Conservation (phyloP, 2,888 invertebrate species). For the Andricus quercusramuli region DNA sequence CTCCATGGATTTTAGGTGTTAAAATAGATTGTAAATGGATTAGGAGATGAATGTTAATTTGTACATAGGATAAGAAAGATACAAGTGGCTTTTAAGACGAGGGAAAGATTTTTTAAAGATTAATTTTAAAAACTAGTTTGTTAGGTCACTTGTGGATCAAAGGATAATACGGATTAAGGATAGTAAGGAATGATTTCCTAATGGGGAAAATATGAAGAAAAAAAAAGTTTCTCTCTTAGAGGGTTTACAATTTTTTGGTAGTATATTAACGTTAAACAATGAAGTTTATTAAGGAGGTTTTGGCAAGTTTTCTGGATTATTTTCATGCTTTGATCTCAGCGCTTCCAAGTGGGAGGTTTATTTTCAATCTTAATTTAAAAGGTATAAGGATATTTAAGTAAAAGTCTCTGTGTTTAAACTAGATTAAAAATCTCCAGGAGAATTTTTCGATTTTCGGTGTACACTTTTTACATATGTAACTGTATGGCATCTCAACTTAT, state of each 20-base stretch:
- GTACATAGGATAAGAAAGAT: background rate
- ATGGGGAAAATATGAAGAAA: background rate
- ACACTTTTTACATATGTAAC: background rate
- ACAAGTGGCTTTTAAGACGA: background rate
- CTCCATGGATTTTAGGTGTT: background rate
- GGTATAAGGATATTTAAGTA: background rate
- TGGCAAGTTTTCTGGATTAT: background rate
- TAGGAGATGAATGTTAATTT: slow-evolving; percentile 13
- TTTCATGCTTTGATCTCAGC: slow-evolving; percentile 24
- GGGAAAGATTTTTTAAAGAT: background rate
- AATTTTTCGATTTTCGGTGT: too few relatives aligned
- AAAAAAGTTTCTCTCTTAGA: background rate
- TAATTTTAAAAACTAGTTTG: background rate
- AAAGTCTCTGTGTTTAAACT: background rate
- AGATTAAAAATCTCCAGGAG: background rate
- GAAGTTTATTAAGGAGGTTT: background rate
- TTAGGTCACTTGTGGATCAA: background rate
- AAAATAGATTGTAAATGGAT: background rate
- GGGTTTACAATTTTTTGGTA: background rate
- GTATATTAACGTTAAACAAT: background rate
- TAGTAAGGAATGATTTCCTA: background rate
- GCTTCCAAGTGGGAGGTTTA: slow-evolving; percentile 30
- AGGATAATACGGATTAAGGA: background rate
- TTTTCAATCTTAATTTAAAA: background rate
- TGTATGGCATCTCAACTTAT: too few relatives aligned